Conservation (phyloP, 2,113 vertebrate species). For the Murina feae region DNA sequence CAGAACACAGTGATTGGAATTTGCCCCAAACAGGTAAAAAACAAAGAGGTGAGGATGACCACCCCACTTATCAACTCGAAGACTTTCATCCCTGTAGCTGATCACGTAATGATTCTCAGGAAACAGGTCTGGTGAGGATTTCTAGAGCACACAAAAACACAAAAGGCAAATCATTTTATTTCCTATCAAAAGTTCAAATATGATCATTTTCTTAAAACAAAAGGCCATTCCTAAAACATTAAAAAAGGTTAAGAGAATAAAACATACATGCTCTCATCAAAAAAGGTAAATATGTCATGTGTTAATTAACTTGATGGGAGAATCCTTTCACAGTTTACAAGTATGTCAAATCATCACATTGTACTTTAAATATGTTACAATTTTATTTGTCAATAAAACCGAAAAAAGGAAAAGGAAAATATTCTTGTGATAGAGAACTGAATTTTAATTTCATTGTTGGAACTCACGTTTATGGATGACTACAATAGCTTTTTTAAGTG, state of each 20-base stretch:
- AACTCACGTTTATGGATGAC: not conserved
- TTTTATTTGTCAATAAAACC: not conserved
- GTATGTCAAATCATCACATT: not conserved
- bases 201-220: not conserved
- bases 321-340: not conserved
- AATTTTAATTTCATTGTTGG: not conserved
- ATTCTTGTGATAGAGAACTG: not conserved
- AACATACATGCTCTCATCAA: not conserved
- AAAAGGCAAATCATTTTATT: slow-evolving; percentile 9
- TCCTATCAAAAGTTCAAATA: not conserved
- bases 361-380: not conserved
- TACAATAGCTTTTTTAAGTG: not conserved
- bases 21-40: not conserved
- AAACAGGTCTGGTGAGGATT: slow-evolving; percentile 38
- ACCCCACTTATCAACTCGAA: not conserved
- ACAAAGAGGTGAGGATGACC: slow-evolving; percentile 21
- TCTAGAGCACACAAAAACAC: slow-evolving; percentile 53
- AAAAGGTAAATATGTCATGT: not conserved
- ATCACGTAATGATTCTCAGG: not conserved
- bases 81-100: slow-evolving; percentile 33
- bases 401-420: not conserved
- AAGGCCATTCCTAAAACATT: not conserved
- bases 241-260: not conserved
- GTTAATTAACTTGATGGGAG: not conserved
- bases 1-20: slow-evolving; percentile 48